Conservation (phyloP, 2,113 vertebrate species). For the Lampris megalopsis region DNA sequence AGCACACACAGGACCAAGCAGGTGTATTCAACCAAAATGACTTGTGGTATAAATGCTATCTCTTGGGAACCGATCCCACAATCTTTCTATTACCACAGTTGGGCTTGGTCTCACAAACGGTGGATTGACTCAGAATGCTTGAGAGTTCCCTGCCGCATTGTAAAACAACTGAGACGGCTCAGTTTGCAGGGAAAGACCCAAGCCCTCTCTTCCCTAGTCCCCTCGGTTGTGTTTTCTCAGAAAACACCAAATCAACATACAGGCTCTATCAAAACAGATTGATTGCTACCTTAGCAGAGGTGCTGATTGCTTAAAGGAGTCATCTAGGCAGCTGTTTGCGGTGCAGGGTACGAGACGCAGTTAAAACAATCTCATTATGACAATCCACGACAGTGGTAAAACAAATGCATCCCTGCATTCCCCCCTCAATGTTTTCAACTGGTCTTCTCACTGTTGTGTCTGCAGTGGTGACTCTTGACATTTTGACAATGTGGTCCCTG, state of each 20-base stretch:
- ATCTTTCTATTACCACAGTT: constrained; percentile 53
- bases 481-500: constrained; percentile 64
- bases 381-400: constrained; percentile 61
- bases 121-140: constrained; percentile 30
- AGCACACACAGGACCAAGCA: constrained; percentile 46
- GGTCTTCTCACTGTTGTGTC: constrained; percentile 13
- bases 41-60: constrained; percentile 26
- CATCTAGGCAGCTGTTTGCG: constrained; percentile 62
- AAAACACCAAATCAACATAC: constrained; percentile 35
- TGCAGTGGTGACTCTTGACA: constrained; percentile 60
- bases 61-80: constrained; percentile 15
- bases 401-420: constrained; percentile 49
- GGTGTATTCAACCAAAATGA: constrained; percentile 68
- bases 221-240: constrained; percentile 25
- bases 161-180: background rate
- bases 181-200: background rate
- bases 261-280: constrained; percentile 63
- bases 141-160: background rate
- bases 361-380: constrained; percentile 63
- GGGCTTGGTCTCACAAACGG: constrained; percentile 42
- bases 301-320: constrained; percentile 69
- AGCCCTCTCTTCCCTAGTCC: constrained; percentile 14
- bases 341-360: constrained; percentile 62
- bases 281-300: constrained; percentile 65
- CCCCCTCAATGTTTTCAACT: constrained; percentile 38